Evolutionary conservation across 2,888 invertebrate genomes (phyloP).

Genomic region (Ophion ventricosus): DNA sequence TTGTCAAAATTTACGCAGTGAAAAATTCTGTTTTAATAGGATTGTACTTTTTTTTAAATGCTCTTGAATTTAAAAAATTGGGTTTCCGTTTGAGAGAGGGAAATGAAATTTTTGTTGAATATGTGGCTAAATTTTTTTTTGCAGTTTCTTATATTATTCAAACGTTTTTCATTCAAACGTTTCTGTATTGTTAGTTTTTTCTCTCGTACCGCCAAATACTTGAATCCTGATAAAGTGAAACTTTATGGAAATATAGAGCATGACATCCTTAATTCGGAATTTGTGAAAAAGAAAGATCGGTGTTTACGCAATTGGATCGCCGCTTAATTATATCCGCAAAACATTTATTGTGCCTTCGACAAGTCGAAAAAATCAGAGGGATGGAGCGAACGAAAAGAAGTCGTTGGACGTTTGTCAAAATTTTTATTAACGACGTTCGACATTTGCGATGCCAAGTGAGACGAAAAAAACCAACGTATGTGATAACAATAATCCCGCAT

Average conservation of each 20-base stretch:
- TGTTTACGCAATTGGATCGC: neutral
- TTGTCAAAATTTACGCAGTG: neutral
- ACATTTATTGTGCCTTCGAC: slow-evolving; percentile 63
- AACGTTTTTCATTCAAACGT: too few relatives aligned
- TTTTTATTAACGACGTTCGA: slow-evolving; percentile 35
- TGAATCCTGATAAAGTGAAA: neutral
- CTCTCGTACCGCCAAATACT: too few relatives aligned
- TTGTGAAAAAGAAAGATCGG: neutral
- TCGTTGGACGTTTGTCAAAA: slow-evolving; percentile 39
- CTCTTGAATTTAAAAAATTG: too few relatives aligned
- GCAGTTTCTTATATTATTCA: too few relatives aligned
- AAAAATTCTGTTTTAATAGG: neutral
- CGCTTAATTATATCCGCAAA: slow-evolving; percentile 29
- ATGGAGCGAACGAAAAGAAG: neutral
- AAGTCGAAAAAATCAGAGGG: slow-evolving; percentile 23
- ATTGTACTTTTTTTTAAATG: neutral
- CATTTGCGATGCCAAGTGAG: neutral
- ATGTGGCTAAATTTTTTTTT: too few relatives aligned
- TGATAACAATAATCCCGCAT: slow-evolving; percentile 34
- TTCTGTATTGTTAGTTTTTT: too few relatives aligned
- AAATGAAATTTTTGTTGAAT: too few relatives aligned
- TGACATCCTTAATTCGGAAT: neutral
- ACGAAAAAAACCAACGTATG: slow-evolving; percentile 24
- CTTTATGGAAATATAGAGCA: too few relatives aligned
- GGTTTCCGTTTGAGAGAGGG: too few relatives aligned